A percentile compares a stretch with the other conserved stretches of the same genome.
Evolutionary conservation across 1,140 invertebrate genomes (phyloP).

Genomic region (Atta cephalotes): DNA sequence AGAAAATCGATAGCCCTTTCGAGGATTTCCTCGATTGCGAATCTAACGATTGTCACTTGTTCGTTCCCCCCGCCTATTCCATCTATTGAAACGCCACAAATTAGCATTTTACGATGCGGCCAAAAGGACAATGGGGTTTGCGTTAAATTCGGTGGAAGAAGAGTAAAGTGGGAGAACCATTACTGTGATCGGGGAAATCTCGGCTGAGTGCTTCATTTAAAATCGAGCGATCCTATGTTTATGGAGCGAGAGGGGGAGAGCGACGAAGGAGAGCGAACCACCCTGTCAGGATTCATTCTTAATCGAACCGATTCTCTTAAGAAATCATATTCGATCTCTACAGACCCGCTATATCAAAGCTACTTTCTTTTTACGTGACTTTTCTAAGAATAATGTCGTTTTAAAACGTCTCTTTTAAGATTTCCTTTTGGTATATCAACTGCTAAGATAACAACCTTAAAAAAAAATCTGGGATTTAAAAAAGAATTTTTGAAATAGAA

Average conservation of each 20-base stretch:
- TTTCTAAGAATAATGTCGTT: background rate
- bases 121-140: slow-evolving; percentile 70
- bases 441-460: background rate
- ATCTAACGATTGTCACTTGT: slow-evolving; percentile 73
- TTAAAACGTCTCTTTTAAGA: slow-evolving; percentile 14
- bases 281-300: slow-evolving; percentile 40
- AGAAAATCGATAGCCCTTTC: slow-evolving; percentile 68
- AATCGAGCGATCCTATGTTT: slow-evolving; percentile 61
- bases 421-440: slow-evolving; percentile 1
- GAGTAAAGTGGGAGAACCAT: slow-evolving; percentile 66
- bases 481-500: background rate
- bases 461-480: background rate
- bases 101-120: slow-evolving; percentile 74
- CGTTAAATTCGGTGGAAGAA: slow-evolving; percentile 75
- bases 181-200: slow-evolving; percentile 70
- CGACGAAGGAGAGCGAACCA: background rate
- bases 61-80: slow-evolving; percentile 58
- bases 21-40: slow-evolving; percentile 74
- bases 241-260: slow-evolving; percentile 8
- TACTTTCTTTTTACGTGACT: slow-evolving; percentile 11
- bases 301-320: slow-evolving; percentile 56
- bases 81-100: slow-evolving; percentile 70
- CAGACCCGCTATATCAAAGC: slow-evolving; percentile 18
- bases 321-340: slow-evolving; percentile 36
- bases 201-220: slow-evolving; percentile 66